phyloP scores from a whole-genome alignment of 2,797 vertebrate genomes.

The Urocyon cinereoargenteus region DNA sequence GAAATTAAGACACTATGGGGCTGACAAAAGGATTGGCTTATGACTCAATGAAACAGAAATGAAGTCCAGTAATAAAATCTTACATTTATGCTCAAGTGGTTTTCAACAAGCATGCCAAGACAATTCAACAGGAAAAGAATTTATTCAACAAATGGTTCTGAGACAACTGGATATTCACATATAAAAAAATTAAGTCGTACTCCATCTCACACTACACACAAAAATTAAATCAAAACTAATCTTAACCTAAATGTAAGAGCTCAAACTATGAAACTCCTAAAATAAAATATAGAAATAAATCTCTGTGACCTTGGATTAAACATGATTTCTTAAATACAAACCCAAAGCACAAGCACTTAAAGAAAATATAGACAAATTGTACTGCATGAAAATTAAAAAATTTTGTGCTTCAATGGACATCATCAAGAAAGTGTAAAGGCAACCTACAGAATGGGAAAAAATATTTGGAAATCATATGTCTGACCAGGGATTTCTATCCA shows the following conservation, averaged over 20 bases:
- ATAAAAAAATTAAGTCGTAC: not conserved
- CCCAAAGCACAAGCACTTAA: not conserved
- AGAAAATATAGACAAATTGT: not conserved
- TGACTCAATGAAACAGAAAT: not conserved
- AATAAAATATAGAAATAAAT: not conserved
- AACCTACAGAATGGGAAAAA: not conserved
- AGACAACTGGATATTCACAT: not conserved
- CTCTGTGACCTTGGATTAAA: not conserved
- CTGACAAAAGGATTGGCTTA: not conserved
- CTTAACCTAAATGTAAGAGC: not conserved
- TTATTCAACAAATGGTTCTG: not conserved
- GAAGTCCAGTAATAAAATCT: not conserved
- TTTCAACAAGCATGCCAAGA: constrained; percentile 4
- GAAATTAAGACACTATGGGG: not conserved
- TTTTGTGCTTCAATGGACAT: not conserved
- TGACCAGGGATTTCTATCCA: not conserved
- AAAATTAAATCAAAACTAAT: constrained; percentile 49
- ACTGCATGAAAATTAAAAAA: not conserved
- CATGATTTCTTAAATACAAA: constrained; percentile 37
- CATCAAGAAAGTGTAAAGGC: not conserved
- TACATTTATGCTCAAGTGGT: not conserved
- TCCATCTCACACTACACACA: not conserved
- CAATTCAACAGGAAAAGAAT: not conserved
- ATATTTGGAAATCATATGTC: not conserved
- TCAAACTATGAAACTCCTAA: not conserved